Evolutionary conservation across 2,888 invertebrate genomes (phyloP), one percentile per base, ranked within the genome.

Genomic region (Nomada ferruginata): DNA sequence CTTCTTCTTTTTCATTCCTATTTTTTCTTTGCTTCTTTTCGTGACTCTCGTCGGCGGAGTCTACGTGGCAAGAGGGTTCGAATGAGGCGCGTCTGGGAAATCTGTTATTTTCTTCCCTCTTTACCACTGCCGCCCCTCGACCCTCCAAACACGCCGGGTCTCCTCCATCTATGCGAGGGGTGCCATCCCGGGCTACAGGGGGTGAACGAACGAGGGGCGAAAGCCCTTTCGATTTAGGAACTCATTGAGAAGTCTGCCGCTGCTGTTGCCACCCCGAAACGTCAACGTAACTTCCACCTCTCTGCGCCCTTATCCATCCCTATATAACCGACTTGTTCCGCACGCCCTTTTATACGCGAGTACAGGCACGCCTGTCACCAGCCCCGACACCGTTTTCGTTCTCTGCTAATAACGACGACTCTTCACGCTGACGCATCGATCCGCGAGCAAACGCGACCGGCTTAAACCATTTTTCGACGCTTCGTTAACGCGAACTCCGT

Each of bases 161-260:
- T 85, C 85, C 60, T 71, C 82, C 70, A 69, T 72, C 77, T 84
- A 77, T 83, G 83, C 9, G 83, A 76, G 76, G 85, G 85, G 78
- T 83, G 78, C 80, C 85, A 85, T 83, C 82, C 79, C 63, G 79
- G 76, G 83, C 83, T 79, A 23, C 83, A 74, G 83, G 79, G 86
- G 87, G 80, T 81, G 87, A 82, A 80, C 83, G 83, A 86, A 85
- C 86, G 89, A 85, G 86, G 89, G 89, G 88, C 82, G 89, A 88
- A 86, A 86, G 88, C 88, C 86, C 89, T 86, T 89, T 89, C 90
- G 91, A 90, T 91, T 91, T 91, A 90, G 87, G 85, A 90, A 91
- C 90, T 90, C 90, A 89, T 91, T 90, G 90, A 91, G 90, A 90
- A 90, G 90, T 89, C 89, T 88, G 81, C 84, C 70, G 76, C 86